A percentile compares a stretch with the other conserved stretches of the same genome.
Conservation (phyloP, 2,797 vertebrate species). For the Pteropus rufus region DNA sequence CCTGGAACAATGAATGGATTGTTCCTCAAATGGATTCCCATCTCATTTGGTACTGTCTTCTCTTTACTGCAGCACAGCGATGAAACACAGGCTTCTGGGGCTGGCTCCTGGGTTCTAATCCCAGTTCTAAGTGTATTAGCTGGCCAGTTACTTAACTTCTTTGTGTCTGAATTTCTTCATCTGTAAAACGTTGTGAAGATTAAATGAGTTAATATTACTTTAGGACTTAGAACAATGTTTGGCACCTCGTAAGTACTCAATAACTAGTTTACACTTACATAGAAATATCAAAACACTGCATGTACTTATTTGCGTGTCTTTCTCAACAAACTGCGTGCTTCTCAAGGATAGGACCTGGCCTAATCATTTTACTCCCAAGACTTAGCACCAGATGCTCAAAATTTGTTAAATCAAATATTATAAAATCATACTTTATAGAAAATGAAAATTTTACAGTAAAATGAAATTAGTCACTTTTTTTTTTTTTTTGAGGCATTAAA, state of each 20-base stretch:
- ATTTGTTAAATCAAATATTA: neutral
- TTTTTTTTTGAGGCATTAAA: neutral
- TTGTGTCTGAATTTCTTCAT: neutral
- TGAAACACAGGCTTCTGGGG: neutral
- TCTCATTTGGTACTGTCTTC: neutral
- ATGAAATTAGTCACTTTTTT: neutral
- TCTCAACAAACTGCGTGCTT: neutral
- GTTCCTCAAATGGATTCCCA: no score
- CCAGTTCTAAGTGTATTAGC: neutral
- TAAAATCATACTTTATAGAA: neutral
- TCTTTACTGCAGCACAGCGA: neutral
- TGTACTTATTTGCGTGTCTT: neutral
- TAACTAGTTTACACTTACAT: neutral
- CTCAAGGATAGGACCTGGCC: neutral
- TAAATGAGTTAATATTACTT: neutral
- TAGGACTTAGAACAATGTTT: neutral
- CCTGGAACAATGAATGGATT: neutral
- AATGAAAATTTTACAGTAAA: neutral
- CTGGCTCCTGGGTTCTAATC: neutral
- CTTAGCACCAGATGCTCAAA: neutral
- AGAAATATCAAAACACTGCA: neutral
- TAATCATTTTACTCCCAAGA: neutral
- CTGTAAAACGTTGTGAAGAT: neutral
- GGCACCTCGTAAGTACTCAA: neutral
- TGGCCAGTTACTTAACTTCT: neutral